These are phyloP conservation scores for Tetheella fluctuosa DNA, from an alignment of 2,888 invertebrate genomes.

Conservation along the genomic window DNA sequence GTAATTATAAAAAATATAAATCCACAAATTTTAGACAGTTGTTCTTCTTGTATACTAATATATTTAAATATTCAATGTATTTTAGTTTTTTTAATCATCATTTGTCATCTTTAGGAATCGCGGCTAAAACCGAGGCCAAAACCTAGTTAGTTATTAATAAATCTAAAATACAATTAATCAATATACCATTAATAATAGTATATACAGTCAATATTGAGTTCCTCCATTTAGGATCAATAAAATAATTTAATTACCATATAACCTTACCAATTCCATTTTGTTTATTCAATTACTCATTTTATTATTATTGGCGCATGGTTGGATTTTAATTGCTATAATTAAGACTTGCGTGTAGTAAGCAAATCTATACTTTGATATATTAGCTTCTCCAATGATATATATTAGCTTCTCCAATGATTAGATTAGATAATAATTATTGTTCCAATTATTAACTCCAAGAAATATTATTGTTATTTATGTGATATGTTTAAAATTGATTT, in stretches of 20 bases:
- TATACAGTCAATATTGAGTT: background rate
- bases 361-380: constrained; percentile 1
- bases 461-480: background rate
- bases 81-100: too few relatives aligned
- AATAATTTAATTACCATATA: constrained; percentile 10
- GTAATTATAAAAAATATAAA: too few relatives aligned
- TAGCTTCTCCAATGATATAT: background rate
- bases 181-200: background rate
- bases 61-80: too few relatives aligned
- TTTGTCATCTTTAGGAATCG: too few relatives aligned
- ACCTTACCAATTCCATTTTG: constrained; percentile 12
- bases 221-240: background rate
- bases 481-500: background rate
- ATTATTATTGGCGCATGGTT: constrained; percentile 11
- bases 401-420: too few relatives aligned
- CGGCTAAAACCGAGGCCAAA: too few relatives aligned
- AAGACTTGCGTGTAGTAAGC: constrained; percentile 13
- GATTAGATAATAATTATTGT: too few relatives aligned
- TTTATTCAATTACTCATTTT: constrained; percentile 12
- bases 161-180: background rate
- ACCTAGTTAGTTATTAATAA: too few relatives aligned
- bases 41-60: too few relatives aligned
- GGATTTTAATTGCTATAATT: constrained; percentile 17
- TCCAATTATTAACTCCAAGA: too few relatives aligned
- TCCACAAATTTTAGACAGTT: too few relatives aligned